Conservation (phyloP, 1,140 invertebrate species). For the Lasaia peninsularis region DNA sequence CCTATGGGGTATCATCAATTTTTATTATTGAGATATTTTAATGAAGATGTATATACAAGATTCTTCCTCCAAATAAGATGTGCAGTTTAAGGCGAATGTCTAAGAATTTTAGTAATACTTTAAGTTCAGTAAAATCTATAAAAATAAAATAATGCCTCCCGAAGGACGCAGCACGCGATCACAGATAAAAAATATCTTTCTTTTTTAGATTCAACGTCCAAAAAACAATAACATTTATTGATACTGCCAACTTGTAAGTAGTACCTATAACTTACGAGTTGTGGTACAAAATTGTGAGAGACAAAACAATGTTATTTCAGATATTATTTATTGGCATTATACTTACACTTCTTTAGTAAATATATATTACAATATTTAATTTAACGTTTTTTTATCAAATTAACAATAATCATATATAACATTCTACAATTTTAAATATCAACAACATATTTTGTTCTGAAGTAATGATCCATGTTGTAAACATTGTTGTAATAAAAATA, state of each 20-base stretch:
- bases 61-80: neutral
- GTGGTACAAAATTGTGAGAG: too few relatives aligned
- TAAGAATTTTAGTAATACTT: slow-evolving; percentile 8
- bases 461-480: too few relatives aligned
- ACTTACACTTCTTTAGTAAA: too few relatives aligned
- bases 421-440: too few relatives aligned
- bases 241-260: neutral
- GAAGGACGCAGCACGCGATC: slow-evolving; percentile 67
- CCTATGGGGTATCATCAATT: slow-evolving; percentile 22
- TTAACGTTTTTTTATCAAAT: too few relatives aligned
- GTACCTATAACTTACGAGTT: too few relatives aligned
- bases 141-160: slow-evolving; percentile 21
- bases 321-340: too few relatives aligned
- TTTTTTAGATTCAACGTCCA: neutral
- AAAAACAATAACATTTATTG: neutral
- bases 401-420: too few relatives aligned
- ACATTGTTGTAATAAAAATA: too few relatives aligned
- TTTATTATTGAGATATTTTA: neutral
- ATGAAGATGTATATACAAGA: neutral
- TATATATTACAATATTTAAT: too few relatives aligned
- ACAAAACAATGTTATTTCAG: too few relatives aligned
- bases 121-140: slow-evolving; percentile 3
- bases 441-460: too few relatives aligned
- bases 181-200: slow-evolving; percentile 32
- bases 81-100: neutral